Conservation (phyloP, 2,888 invertebrate genomes). For the Andrena dorsata region DNA sequence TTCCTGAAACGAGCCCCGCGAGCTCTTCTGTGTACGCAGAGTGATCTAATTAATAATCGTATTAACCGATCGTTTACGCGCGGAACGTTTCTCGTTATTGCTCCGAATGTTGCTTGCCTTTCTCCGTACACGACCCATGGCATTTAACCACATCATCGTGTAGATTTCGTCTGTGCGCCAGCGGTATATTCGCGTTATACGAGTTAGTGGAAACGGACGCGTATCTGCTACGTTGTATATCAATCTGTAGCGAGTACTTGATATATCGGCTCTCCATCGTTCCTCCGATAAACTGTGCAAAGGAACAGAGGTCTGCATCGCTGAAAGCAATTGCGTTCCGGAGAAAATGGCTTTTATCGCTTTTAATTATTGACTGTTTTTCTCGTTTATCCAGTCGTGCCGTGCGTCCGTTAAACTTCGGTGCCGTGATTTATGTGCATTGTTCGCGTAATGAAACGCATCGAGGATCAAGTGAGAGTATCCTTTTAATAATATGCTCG, state of each 20-base stretch:
- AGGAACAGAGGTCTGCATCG: not conserved
- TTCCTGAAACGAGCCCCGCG: not conserved
- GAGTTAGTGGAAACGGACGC: conserved; percentile 18
- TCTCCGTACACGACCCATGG: conserved; percentile 13
- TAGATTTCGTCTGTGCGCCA: conserved; percentile 21
- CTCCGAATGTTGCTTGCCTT: conserved; percentile 12
- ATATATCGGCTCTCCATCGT: conserved; percentile 36
- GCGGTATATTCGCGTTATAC: not conserved
- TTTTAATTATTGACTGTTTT: conserved; percentile 2
- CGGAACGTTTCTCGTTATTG: not conserved
- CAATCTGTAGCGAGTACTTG: conserved; percentile 27
- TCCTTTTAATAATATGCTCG: conserved; percentile 18
- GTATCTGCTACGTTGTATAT: conserved; percentile 25
- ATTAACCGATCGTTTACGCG: not conserved
- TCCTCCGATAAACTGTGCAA: conserved; percentile 21
- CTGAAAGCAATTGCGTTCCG: conserved; percentile 3
- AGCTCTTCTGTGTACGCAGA: not conserved
- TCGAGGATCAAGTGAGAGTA: conserved; percentile 10
- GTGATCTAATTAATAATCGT: not conserved
- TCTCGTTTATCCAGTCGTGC: not conserved
- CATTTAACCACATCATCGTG: conserved; percentile 23
- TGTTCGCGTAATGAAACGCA: not conserved
- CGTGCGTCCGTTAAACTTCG: not conserved
- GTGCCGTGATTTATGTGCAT: not conserved
- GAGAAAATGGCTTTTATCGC: not conserved